Conservation (phyloP, 2,797 vertebrate genomes). For the Iguana delicatissima region DNA sequence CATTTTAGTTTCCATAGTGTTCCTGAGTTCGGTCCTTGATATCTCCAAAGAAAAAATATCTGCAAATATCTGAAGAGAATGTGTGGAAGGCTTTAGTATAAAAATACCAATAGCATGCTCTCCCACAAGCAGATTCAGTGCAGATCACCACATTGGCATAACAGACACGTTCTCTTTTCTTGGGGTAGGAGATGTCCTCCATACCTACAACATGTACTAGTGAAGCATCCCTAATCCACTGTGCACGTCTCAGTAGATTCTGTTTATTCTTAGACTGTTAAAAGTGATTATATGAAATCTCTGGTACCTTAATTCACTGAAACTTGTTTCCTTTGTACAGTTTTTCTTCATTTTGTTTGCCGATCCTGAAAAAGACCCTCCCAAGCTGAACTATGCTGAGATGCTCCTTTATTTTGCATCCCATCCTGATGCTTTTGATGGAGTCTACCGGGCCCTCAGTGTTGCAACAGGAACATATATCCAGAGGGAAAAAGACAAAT, state of each 20-base stretch:
- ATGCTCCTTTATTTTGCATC: conserved; percentile 91
- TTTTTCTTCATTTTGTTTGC: conserved; percentile 92
- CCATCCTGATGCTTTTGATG: conserved; percentile 83
- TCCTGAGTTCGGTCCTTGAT: no score
- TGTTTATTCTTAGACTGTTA: background rate
- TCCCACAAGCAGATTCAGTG: background rate
- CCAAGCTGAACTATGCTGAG: conserved; percentile 83
- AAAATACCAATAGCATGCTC: background rate
- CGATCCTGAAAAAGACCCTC: conserved; percentile 73
- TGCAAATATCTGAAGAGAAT: background rate
- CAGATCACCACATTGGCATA: background rate
- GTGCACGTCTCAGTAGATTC: conserved; percentile 3
- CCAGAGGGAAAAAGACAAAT: conserved; percentile 55
- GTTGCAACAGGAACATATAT: conserved; percentile 80
- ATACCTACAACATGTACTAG: background rate
- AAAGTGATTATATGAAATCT: conserved; percentile 19
- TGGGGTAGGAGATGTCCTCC: no score
- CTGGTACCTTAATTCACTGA: conserved; percentile 8
- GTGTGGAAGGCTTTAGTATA: background rate
- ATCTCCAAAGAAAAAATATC: background rate
- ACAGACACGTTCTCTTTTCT: background rate
- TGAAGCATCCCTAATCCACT: background rate
- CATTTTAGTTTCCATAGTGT: background rate
- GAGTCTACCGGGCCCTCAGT: conserved; percentile 89
- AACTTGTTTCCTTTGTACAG: conserved; percentile 72